These are phyloP conservation scores for Amblyjoppa fuscipennis DNA, from an alignment of 2,888 invertebrate species.

Conservation along the genomic window DNA sequence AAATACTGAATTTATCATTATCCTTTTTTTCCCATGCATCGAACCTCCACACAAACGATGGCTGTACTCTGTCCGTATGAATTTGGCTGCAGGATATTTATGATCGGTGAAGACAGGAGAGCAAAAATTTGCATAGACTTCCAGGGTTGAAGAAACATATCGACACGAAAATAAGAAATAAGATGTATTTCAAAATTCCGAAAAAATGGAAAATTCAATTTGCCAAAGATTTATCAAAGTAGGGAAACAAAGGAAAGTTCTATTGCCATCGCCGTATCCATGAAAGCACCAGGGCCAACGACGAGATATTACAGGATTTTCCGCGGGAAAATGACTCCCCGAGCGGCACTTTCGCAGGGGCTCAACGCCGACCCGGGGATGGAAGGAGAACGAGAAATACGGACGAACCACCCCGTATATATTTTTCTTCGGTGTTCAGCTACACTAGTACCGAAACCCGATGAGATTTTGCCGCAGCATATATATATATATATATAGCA, in stretches of 20 bases:
- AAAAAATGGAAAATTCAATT: not conserved
- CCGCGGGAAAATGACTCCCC: slow-evolving; percentile 32
- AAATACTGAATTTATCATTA: too few relatives aligned
- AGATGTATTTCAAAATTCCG: not conserved
- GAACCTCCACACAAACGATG: too few relatives aligned
- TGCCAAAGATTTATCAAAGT: not conserved
- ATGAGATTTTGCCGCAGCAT: not conserved
- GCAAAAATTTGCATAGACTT: too few relatives aligned
- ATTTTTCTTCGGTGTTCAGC: slow-evolving; percentile 9
- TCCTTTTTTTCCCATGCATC: too few relatives aligned
- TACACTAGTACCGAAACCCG: not conserved
- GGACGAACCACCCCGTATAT: slow-evolving; percentile 15
- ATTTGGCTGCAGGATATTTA: too few relatives aligned
- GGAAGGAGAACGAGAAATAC: slow-evolving; percentile 1
- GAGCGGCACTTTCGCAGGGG: slow-evolving; percentile 12
- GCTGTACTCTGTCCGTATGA: too few relatives aligned
- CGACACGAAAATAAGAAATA: not conserved
- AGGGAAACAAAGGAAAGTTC: not conserved
- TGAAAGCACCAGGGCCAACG: slow-evolving; percentile 18
- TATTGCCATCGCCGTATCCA: slow-evolving; percentile 16
- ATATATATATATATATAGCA: not conserved
- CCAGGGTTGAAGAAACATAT: not conserved
- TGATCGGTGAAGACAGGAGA: too few relatives aligned
- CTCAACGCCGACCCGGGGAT: slow-evolving; percentile 30
- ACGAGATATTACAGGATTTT: slow-evolving; percentile 43